Conservation (phyloP, 2,888 invertebrate genomes). For the Protophormia terraenovae region DNA sequence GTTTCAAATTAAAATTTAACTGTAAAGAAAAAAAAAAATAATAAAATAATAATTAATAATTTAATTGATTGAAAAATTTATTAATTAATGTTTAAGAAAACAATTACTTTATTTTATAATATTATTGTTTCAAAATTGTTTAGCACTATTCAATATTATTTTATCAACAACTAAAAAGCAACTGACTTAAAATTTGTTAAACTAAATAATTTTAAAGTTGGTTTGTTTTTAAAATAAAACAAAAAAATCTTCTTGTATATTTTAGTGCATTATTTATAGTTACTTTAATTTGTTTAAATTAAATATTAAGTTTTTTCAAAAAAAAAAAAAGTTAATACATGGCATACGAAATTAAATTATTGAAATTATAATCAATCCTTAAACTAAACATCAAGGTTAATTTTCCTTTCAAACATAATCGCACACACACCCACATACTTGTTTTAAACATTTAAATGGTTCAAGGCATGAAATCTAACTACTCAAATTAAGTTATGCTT, state of each 20-base stretch:
- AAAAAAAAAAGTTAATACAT: too few relatives aligned
- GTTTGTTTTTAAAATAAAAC: not conserved
- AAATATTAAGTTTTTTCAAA: not conserved
- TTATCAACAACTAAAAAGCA: not conserved
- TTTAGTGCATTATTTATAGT: not conserved
- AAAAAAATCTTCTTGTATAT: not conserved
- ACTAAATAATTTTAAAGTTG: not conserved
- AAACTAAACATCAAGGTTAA: constrained; percentile 18
- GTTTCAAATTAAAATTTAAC: too few relatives aligned
- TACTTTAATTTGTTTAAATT: not conserved
- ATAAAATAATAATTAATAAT: too few relatives aligned
- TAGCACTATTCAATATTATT: not conserved
- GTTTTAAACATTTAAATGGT: not conserved
- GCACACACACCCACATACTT: not conserved
- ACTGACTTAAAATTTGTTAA: not conserved
- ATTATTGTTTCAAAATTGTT: too few relatives aligned
- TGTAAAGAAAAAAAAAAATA: too few relatives aligned
- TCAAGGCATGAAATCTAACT: constrained; percentile 9
- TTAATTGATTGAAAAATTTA: too few relatives aligned
- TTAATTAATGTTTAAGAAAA: too few relatives aligned
- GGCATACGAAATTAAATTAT: not conserved
- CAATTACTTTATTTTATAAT: too few relatives aligned
- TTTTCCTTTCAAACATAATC: not conserved
- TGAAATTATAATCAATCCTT: constrained; percentile 2
- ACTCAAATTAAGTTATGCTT: constrained; percentile 11